Conservation (phyloP, 1,140 invertebrate genomes). For the Psilanteris sp. region DNA sequence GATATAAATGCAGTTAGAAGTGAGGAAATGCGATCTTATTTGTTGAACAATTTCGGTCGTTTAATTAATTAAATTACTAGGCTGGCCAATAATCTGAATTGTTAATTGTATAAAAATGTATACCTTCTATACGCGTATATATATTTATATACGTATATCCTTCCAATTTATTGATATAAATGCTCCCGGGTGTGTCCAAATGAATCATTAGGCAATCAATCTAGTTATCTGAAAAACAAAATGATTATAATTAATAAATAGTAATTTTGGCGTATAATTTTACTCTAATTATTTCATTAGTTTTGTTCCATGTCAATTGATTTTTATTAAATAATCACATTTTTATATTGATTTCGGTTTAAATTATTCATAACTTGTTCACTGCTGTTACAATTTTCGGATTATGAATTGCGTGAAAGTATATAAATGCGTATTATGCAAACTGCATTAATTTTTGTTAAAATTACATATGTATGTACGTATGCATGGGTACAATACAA, state of each 20-base stretch:
- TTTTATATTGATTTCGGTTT: conserved; percentile 3
- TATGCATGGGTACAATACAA: too few relatives aligned
- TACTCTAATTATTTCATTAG: conserved; percentile 33
- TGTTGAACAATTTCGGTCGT: conserved; percentile 4
- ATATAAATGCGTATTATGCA: too few relatives aligned
- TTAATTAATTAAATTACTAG: conserved; percentile 2
- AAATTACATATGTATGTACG: too few relatives aligned
- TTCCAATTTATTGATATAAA: conserved; percentile 50
- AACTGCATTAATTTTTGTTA: too few relatives aligned
- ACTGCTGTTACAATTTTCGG: background rate
- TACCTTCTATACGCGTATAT: conserved; percentile 49
- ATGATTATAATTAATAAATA: conserved; percentile 48
- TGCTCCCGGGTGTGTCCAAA: conserved; percentile 47
- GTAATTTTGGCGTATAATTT: conserved; percentile 49
- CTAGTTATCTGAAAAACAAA: conserved; percentile 55
- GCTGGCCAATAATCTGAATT: too few relatives aligned
- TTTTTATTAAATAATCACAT: background rate
- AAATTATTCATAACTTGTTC: conserved; percentile 19
- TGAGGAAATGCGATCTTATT: too few relatives aligned
- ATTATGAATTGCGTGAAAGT: too few relatives aligned
- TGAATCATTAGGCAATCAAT: conserved; percentile 53
- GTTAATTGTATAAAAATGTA: conserved; percentile 47
- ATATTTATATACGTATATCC: conserved; percentile 40
- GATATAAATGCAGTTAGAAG: too few relatives aligned
- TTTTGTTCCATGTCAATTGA: background rate